A percentile compares a stretch with the other conserved stretches of the same genome.
Evolutionary conservation across 2,888 invertebrate genomes (phyloP).

Genomic region (Eledone cirrhosa): DNA sequence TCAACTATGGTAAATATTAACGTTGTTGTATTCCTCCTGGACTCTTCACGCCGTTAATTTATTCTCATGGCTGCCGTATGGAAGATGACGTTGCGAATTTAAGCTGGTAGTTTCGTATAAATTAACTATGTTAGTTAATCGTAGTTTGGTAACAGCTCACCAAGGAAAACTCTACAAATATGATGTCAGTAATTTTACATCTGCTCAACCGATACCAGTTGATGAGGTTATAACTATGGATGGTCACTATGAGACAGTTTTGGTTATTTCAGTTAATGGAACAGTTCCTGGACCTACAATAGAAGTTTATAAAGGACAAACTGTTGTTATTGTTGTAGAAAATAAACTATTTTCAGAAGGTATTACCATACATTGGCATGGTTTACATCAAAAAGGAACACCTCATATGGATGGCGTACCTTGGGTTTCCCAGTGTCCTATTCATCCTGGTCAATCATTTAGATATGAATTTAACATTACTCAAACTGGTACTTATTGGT

Average conservation of each 20-base stretch:
- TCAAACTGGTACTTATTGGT: slow-evolving; percentile 47
- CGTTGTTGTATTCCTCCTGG: too few relatives aligned
- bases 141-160: slow-evolving; percentile 30
- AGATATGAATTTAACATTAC: slow-evolving; percentile 53
- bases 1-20: too few relatives aligned
- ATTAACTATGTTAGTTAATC: slow-evolving; percentile 46
- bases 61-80: slow-evolving; percentile 30
- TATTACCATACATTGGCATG: slow-evolving; percentile 50
- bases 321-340: slow-evolving; percentile 35
- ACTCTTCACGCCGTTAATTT: too few relatives aligned
- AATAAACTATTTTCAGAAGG: slow-evolving; percentile 44
- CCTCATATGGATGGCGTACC: slow-evolving; percentile 54
- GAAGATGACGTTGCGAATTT: slow-evolving; percentile 40
- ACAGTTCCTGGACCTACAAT: slow-evolving; percentile 48
- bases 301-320: slow-evolving; percentile 44
- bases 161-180: slow-evolving; percentile 43
- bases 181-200: slow-evolving; percentile 42
- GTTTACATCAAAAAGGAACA: slow-evolving; percentile 39
- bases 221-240: slow-evolving; percentile 47
- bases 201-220: slow-evolving; percentile 35
- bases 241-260: slow-evolving; percentile 37
- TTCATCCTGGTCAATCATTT: slow-evolving; percentile 51
- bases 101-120: slow-evolving; percentile 38
- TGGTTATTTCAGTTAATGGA: slow-evolving; percentile 43
- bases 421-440: slow-evolving; percentile 59